A percentile compares a stretch with the other conserved stretches of the same genome.
Evolutionary conservation across 2,113 vertebrate genomes (phyloP).

Genomic region (Girardinichthys multiradiatus): DNA sequence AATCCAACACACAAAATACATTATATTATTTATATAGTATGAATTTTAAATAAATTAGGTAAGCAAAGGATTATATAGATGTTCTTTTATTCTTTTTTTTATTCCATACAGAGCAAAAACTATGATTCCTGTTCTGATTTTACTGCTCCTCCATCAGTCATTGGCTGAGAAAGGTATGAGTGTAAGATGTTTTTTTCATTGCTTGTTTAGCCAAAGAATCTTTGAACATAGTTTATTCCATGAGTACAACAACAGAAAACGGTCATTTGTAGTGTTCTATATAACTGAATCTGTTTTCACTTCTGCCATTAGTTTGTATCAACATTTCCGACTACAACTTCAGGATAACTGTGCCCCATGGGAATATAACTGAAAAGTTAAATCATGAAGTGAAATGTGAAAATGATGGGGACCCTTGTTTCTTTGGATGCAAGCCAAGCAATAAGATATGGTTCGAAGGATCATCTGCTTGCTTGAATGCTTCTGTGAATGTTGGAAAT

Average conservation of each 20-base stretch:
- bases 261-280: neutral
- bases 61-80: too few relatives aligned
- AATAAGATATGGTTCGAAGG: fast-evolving
- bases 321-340: neutral
- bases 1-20: too few relatives aligned
- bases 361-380: fast-evolving
- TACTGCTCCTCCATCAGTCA: constrained; percentile 28
- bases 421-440: fast-evolving
- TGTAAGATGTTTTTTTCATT: neutral
- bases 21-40: too few relatives aligned
- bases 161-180: constrained; percentile 17
- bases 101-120: constrained; percentile 2
- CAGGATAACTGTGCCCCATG: fast-evolving
- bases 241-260: neutral
- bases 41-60: too few relatives aligned
- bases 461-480: fast-evolving
- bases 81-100: fast-evolving
- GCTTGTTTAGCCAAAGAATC: neutral
- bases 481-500: fast-evolving
- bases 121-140: constrained; percentile 37
- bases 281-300: neutral
- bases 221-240: neutral
- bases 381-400: fast-evolving
- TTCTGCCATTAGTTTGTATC: constrained; percentile 31
- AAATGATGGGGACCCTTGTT: fast-evolving